Percentiles rank a stretch among this genome's conserved stretches.
phyloP scores from a whole-genome alignment of 2,113 vertebrate genomes.

The Odocoileus hemionus region DNA sequence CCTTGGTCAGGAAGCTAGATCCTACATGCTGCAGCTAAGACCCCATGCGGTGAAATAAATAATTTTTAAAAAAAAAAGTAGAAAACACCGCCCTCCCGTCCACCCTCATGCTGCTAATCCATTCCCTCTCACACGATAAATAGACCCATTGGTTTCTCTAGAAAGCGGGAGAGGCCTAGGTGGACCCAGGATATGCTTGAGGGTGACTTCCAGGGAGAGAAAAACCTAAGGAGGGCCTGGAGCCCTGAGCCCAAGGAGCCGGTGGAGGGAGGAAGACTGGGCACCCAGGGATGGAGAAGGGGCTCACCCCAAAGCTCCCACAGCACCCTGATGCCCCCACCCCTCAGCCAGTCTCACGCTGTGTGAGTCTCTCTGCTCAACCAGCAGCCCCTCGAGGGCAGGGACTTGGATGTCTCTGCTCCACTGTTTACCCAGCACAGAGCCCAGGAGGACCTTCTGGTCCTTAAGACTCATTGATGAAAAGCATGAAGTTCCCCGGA shows the following conservation, averaged over 20 bases:
- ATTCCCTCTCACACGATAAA: fast-evolving
- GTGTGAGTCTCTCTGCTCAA: fast-evolving
- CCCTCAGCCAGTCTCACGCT: fast-evolving
- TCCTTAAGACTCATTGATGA: neutral
- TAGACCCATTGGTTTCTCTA: neutral
- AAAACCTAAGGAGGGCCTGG: neutral
- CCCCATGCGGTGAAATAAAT: neutral
- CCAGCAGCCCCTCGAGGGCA: neutral
- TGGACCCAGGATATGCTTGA: neutral
- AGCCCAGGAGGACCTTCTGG: neutral
- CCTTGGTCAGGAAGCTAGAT: neutral
- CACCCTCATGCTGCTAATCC: fast-evolving
- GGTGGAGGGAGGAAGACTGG: neutral
- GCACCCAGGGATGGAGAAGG: neutral
- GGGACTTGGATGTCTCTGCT: neutral
- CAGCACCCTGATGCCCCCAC: fast-evolving
- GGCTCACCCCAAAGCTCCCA: neutral
- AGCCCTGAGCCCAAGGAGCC: neutral
- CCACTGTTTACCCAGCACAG: neutral
- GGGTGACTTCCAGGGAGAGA: neutral
- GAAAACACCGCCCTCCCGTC: neutral
- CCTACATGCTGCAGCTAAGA: neutral
- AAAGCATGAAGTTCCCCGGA: neutral
- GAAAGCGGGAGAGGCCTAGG: neutral
- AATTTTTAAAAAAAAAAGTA: neutral